Base-by-base conservation (phyloP, 1,140 invertebrate genomes). In the Zaprionus africanus region DNA sequence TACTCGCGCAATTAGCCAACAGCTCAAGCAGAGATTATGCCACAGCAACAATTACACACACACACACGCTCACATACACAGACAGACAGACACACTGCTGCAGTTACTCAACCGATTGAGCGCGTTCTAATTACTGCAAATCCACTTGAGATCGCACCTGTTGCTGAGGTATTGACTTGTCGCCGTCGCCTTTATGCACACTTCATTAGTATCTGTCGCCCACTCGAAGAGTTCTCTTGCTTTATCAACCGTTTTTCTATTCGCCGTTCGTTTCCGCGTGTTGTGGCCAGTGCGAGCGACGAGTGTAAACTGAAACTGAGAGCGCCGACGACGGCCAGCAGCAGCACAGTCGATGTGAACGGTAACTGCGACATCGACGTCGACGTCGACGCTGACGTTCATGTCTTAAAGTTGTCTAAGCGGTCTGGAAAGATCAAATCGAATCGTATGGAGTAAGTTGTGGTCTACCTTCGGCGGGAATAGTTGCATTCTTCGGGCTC, bases 1-100 rank as follows among this genome's bases (percentile, higher is more conserved):
- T 78, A 83, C 73, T 87, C 87, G 84, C 78, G 70, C 74, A 87
- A 87, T 87, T 87, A 83, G 81, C 77, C 82, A 85, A 86, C 79
- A 75, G 54, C 68, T 69, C 31, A 66, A 46, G 64, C 54, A 65
- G 54, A 69, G 63, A 82, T 81, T 81, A 58, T 54, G 56, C n/a
- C 71, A 31, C 43, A 71, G 51, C 43, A 38, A 49, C 56, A 71
- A 71, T 34, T 63, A 57, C 28, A 58, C 57, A 61, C 13, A 11
- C 41, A 24, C 24, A 61, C 62, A 77, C 49, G n/a, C n/a, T 73
- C 61, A 65, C 38, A 67, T 62, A 72, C 24, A 53, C 38, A 66
- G 62, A 62, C 31, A 53, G 24, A 34, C 31, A 34, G 31, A 11
- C 31, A 34, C 31, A 34, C 31, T 34, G 7, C 61, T 58, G 59